Evolutionary conservation across 2,888 invertebrate species (phyloP), one percentile per base, ranked within the genome.

Genomic region (Agonopterix subpropinquella): DNA sequence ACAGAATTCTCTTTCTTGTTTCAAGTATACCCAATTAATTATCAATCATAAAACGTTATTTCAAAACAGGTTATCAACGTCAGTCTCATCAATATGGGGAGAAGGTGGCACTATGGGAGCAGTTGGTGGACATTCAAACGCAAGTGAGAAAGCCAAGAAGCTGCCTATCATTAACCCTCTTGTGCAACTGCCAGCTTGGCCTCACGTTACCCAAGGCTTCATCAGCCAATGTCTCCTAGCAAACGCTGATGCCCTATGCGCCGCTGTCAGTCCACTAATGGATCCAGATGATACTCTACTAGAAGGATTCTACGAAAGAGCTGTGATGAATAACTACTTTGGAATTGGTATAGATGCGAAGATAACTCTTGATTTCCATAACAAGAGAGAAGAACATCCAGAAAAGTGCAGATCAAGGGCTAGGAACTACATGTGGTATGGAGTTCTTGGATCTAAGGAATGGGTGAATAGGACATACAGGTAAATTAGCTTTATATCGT

Each of bases 311-410:
- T 95, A 95, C 65, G 98, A 99, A 80, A 93, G 95, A 60, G 97
- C 97, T 67, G 98, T 98, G 1, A 98, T 99, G 98, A 99, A 98
- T 82, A 99, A 99, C 77, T 99, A 99, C 76, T 98, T 98, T 74
- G 98, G 98, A 0, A 98, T 99, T 67, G 98, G 98, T 0, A 96
- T 99, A 55, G 98, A 99, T 84, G 98, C 98, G 0, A 98, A 99
- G 83, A 98, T 99, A 48, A 96, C 98, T 0, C 85, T 98, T 43
- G 98, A 98, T 74, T 99, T 99, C 74, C 98, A 98, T 78, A 96
- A 97, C 70, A 98, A 98, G 78, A 91, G 98, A 36, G 98, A 98
- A 72, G 98, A 98, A 67, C 97, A 98, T 80, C 98, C 98, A 0
- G 98, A 98, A 71, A 98, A 98, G 75, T 98, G 97, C 77, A 89